These are phyloP conservation scores for Pelecanoides urinatrix DNA, from an alignment of 2,113 vertebrate genomes.

Conservation along the genomic window DNA sequence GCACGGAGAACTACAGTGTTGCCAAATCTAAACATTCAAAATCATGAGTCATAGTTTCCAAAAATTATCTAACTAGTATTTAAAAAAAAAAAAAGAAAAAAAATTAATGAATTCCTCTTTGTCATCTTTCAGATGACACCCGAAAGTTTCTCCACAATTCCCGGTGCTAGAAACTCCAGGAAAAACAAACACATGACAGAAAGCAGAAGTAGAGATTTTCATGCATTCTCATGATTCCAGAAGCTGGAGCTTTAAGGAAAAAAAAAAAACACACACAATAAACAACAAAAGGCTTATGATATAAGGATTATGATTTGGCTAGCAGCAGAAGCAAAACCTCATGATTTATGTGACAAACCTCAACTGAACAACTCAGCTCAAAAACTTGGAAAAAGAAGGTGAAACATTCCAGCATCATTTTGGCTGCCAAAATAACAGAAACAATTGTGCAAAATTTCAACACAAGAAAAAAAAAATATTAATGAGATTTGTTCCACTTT, in stretches of 20 bases:
- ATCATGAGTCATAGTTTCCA: slow-evolving; percentile 42
- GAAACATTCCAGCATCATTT: slow-evolving; percentile 45
- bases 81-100: background rate
- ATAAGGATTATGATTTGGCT: slow-evolving; percentile 34
- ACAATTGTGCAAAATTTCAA: slow-evolving; percentile 25
- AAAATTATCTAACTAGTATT: slow-evolving; percentile 32
- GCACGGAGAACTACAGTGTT: background rate
- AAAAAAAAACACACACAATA: background rate
- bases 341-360: slow-evolving; percentile 56
- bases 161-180: background rate
- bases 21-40: slow-evolving; percentile 16
- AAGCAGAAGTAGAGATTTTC: background rate
- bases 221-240: slow-evolving; percentile 30
- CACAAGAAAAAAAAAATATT: background rate
- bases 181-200: slow-evolving; percentile 22
- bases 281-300: slow-evolving; percentile 31
- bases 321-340: slow-evolving; percentile 36
- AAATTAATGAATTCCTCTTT: background rate
- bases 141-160: slow-evolving; percentile 21
- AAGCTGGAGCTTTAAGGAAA: slow-evolving; percentile 23
- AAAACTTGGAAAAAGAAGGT: slow-evolving; percentile 44
- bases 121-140: slow-evolving; percentile 9
- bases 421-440: slow-evolving; percentile 47
- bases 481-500: slow-evolving; percentile 37
- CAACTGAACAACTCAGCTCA: slow-evolving; percentile 1